Evolutionary conservation across 2,888 invertebrate genomes (phyloP).

Genomic region (Ceraclea dissimilis): DNA sequence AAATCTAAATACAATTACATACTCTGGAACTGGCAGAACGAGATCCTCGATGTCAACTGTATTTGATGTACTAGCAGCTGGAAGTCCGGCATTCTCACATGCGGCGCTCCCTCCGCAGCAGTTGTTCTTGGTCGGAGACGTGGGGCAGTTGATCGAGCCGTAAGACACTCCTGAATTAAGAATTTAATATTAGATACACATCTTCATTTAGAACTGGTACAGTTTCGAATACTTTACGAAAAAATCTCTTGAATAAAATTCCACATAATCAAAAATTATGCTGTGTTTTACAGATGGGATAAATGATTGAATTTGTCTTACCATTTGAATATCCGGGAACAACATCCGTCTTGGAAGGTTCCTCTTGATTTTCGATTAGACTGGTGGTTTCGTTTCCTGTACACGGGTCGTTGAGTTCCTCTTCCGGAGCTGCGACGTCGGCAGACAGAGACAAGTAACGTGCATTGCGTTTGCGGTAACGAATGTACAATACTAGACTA

Average conservation of each 20-base stretch:
- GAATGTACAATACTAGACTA: slow-evolving; percentile 74
- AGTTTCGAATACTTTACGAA: no score
- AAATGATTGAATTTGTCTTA: background rate
- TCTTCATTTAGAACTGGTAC: no score
- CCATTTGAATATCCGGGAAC: slow-evolving; percentile 30
- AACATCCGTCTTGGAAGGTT: slow-evolving; percentile 24
- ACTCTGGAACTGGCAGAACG: slow-evolving; percentile 13
- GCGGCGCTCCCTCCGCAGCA: slow-evolving; percentile 40
- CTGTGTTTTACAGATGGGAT: no score
- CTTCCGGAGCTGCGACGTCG: slow-evolving; percentile 41
- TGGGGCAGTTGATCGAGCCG: slow-evolving; percentile 38
- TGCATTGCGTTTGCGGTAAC: slow-evolving; percentile 66
- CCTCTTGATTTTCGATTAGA: slow-evolving; percentile 38
- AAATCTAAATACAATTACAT: background rate
- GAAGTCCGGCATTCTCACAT: slow-evolving; percentile 34
- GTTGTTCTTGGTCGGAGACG: slow-evolving; percentile 32
- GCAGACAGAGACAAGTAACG: slow-evolving; percentile 55
- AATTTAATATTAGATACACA: no score
- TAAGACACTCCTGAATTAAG: slow-evolving; percentile 35
- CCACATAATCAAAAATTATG: no score
- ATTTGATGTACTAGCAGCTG: slow-evolving; percentile 22
- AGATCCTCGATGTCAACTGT: slow-evolving; percentile 61
- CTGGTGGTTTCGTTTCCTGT: slow-evolving; percentile 38
- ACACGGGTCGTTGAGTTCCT: slow-evolving; percentile 17
- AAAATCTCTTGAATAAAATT: no score